Percentiles rank a stretch among this genome's conserved stretches.
Conservation (phyloP, 2,113 vertebrate species). For the Hirundichthys speculiger region DNA sequence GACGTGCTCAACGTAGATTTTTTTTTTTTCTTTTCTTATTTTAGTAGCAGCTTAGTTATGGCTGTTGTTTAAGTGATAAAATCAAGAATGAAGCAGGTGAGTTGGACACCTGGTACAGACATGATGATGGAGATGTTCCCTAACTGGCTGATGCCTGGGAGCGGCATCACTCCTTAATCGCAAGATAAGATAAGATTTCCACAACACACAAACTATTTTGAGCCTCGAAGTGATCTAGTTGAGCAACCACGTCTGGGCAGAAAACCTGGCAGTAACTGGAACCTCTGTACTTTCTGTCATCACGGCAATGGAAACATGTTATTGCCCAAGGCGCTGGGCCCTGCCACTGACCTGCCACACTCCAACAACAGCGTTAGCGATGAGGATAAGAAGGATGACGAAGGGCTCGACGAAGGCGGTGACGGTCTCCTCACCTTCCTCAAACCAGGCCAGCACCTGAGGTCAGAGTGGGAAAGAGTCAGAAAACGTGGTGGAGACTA, state of each 20-base stretch:
- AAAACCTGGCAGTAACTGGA: conserved; percentile 42
- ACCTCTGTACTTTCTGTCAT: conserved; percentile 36
- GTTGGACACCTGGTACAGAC: conserved; percentile 12
- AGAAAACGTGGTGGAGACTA: not conserved
- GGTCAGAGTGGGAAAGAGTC: not conserved
- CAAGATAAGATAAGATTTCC: not conserved
- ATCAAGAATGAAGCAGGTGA: conserved; percentile 18
- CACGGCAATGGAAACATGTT: conserved; percentile 26
- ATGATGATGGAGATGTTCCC: conserved; percentile 20
- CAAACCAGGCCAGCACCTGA: conserved; percentile 95
- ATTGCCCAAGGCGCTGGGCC: conserved; percentile 33
- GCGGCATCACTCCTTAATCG: too few relatives aligned
- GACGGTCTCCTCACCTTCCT: conserved; percentile 92
- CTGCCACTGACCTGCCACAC: conserved; percentile 90
- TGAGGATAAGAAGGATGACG: conserved; percentile 92
- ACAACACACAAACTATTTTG: conserved; percentile 31
- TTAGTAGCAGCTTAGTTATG: not conserved
- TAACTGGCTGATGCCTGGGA: conserved; percentile 11
- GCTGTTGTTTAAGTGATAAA: conserved; percentile 8
- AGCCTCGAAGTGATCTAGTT: conserved; percentile 33
- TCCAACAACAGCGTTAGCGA: conserved; percentile 91
- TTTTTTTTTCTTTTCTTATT: not conserved
- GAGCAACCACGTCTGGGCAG: conserved; percentile 12
- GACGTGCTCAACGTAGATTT: too few relatives aligned
- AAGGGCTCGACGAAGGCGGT: conserved; percentile 94